phyloP scores from a whole-genome alignment of 1,140 invertebrate genomes.

The Panagrolaimus sp. region DNA sequence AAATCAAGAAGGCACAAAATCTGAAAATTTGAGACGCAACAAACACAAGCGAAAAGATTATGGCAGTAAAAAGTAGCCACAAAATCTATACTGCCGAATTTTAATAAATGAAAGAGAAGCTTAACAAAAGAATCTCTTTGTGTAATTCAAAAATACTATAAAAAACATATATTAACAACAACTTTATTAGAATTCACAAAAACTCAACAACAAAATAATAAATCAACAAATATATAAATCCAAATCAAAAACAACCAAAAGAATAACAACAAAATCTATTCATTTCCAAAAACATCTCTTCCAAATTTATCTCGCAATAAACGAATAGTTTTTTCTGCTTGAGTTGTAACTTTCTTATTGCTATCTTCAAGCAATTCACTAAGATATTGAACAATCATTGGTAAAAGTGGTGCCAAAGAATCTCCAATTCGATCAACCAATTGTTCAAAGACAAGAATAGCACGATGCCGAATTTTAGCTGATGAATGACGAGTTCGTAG shows the following conservation, averaged over 20 bases:
- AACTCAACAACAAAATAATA: conserved; percentile 1
- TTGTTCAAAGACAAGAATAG: conserved; percentile 23
- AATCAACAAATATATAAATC: too few relatives aligned
- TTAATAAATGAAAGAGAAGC: too few relatives aligned
- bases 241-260: too few relatives aligned
- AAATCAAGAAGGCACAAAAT: too few relatives aligned
- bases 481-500: conserved; percentile 17
- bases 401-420: conserved; percentile 23
- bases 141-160: too few relatives aligned
- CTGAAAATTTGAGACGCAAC: too few relatives aligned
- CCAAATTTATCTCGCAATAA: conserved; percentile 16
- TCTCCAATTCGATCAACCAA: conserved; percentile 24
- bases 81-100: too few relatives aligned
- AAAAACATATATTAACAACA: too few relatives aligned
- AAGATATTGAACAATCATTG: conserved; percentile 24
- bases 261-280: conserved; percentile 12
- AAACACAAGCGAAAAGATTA: too few relatives aligned
- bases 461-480: conserved; percentile 19
- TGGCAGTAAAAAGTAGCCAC: too few relatives aligned
- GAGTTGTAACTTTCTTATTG: conserved; percentile 23
- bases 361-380: conserved; percentile 26
- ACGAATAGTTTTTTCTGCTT: conserved; percentile 31
- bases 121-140: too few relatives aligned
- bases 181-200: too few relatives aligned
- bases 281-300: conserved; percentile 21